Percentiles rank a stretch among this genome's conserved stretches.
Conservation (phyloP, 2,113 vertebrate genomes). For the Ramphastos sulfuratus region DNA sequence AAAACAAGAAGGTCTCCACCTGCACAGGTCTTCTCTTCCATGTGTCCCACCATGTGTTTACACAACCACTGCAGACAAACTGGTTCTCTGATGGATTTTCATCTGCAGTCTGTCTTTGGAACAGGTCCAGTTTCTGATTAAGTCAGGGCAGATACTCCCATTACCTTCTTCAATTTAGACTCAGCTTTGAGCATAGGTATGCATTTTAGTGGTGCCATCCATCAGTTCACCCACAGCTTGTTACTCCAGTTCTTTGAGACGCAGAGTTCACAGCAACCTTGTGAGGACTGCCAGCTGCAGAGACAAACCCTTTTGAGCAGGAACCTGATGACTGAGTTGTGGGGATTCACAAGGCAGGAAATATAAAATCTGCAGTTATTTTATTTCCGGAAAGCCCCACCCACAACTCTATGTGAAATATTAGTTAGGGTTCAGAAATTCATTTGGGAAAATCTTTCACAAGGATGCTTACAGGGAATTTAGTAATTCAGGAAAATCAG, state of each 20-base stretch:
- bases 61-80: background rate
- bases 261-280: background rate
- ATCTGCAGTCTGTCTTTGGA: background rate
- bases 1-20: background rate
- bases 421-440: no score
- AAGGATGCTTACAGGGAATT: no score
- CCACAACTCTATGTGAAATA: no score
- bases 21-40: background rate
- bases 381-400: no score
- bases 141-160: background rate
- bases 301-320: background rate
- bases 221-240: background rate
- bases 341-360: no score
- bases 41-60: fast-evolving
- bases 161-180: background rate
- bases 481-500: no score
- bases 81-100: background rate
- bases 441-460: no score
- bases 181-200: background rate
- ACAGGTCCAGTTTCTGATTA: background rate
- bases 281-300: background rate
- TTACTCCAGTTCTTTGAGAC: background rate
- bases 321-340: background rate
- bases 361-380: no score
- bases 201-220: background rate